phyloP scores from a whole-genome alignment of 2,797 vertebrate species.

The Alosa sapidissima region DNA sequence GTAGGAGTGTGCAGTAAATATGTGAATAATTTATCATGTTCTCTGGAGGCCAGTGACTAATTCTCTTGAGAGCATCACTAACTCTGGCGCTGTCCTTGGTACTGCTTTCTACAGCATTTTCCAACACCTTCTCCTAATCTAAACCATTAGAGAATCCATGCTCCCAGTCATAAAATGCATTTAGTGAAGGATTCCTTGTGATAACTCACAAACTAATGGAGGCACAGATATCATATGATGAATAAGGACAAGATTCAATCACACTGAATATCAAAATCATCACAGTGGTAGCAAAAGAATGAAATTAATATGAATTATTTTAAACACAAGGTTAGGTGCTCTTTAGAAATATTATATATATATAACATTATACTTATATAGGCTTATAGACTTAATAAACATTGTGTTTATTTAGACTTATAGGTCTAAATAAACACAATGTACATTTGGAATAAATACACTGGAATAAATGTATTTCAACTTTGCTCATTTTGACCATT shows the following conservation, averaged over 20 bases:
- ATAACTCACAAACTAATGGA: not conserved
- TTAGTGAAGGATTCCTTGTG: not conserved
- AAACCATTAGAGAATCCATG: constrained; percentile 10
- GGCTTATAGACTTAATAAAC: too few species aligned
- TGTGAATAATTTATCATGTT: constrained; percentile 54
- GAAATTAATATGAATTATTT: not conserved
- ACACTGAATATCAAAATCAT: not conserved
- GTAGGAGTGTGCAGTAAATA: constrained; percentile 18
- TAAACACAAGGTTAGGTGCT: not conserved
- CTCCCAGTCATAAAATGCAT: not conserved
- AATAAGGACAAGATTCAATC: not conserved
- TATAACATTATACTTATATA: too few species aligned
- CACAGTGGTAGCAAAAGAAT: not conserved
- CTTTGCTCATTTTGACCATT: constrained; percentile 20
- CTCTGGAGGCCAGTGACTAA: constrained; percentile 38
- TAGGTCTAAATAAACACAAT: too few species aligned
- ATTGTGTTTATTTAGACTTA: too few species aligned
- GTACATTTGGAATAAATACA: too few species aligned
- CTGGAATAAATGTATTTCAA: not conserved
- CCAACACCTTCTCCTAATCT: not conserved
- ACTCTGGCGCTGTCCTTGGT: constrained; percentile 17
- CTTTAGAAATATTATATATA: too few species aligned
- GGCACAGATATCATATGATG: not conserved
- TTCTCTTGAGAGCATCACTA: constrained; percentile 36
- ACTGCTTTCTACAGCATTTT: not conserved